Evolutionary conservation across 2,888 invertebrate species (phyloP).

Genomic region (Vandiemenella viatica): DNA sequence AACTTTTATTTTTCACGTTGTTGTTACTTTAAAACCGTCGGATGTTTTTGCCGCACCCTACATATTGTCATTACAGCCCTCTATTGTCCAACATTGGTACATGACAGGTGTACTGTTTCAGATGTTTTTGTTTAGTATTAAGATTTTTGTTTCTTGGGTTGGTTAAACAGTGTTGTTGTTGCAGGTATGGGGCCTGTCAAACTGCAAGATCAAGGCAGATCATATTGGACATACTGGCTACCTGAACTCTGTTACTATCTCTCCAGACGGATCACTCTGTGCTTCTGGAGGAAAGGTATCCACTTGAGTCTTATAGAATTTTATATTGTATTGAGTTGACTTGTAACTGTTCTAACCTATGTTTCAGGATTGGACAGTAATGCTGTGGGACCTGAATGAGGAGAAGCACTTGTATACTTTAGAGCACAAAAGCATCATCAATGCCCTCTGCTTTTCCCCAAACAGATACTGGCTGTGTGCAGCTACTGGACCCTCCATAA

Average conservation of each 20-base stretch:
- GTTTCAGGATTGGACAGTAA: slow-evolving; percentile 83
- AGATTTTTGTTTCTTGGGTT: too few species aligned
- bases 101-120: too few species aligned
- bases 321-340: background rate
- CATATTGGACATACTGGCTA: slow-evolving; percentile 59
- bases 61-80: too few species aligned
- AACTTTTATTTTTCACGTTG: too few species aligned
- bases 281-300: slow-evolving; percentile 26
- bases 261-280: slow-evolving; percentile 47
- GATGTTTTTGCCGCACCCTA: too few species aligned
- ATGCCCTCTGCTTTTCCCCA: slow-evolving; percentile 96
- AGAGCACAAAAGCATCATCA: slow-evolving; percentile 96
- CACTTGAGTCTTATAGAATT: background rate
- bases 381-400: slow-evolving; percentile 99
- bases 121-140: too few species aligned
- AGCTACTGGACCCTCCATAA: slow-evolving; percentile 93
- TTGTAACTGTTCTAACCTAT: slow-evolving; percentile 3
- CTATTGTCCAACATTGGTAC: too few species aligned
- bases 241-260: slow-evolving; percentile 45
- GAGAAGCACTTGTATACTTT: slow-evolving; percentile 97
- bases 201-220: slow-evolving; percentile 97
- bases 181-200: slow-evolving; percentile 94
- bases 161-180: too few species aligned
- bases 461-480: slow-evolving; percentile 99
- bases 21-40: too few species aligned